Evolutionary conservation across 1,140 invertebrate species (phyloP).

Genomic region (Venturia canescens): DNA sequence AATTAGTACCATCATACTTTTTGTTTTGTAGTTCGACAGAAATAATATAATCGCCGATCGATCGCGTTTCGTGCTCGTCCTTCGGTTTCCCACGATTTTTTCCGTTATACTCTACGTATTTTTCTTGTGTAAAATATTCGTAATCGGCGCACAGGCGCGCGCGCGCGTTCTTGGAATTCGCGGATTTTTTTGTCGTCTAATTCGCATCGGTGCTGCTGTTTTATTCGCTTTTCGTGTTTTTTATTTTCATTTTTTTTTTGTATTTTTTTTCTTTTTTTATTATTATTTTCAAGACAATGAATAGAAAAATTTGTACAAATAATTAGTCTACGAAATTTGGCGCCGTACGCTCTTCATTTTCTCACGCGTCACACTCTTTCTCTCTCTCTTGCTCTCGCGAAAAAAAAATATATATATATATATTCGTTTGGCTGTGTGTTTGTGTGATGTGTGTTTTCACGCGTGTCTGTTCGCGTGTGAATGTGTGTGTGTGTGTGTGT

Average conservation of each 20-base stretch:
- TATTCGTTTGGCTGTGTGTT: too few relatives aligned
- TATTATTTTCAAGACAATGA: neutral
- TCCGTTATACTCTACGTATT: too few relatives aligned
- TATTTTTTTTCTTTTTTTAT: neutral
- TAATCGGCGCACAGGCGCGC: neutral
- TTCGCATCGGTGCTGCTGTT: too few relatives aligned
- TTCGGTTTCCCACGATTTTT: too few relatives aligned
- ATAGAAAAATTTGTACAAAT: slow-evolving; percentile 41
- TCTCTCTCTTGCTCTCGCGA: neutral
- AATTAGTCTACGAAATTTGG: slow-evolving; percentile 10
- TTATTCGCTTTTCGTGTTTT: too few relatives aligned
- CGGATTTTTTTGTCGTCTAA: neutral
- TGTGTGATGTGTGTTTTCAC: too few relatives aligned
- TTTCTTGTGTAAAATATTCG: too few relatives aligned
- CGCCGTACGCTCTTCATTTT: neutral
- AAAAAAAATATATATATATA: neutral
- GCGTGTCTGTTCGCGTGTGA: too few relatives aligned
- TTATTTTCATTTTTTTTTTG: neutral
- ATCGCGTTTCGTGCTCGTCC: too few relatives aligned
- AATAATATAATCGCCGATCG: slow-evolving; percentile 33
- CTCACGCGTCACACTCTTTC: neutral
- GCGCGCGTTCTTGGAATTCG: neutral
- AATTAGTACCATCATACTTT: slow-evolving; percentile 40
- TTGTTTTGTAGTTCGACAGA: neutral
- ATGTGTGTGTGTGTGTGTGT: too few relatives aligned